Evolutionary conservation across 2,113 vertebrate genomes (phyloP).

Genomic region (Porphyrio hochstetteri): DNA sequence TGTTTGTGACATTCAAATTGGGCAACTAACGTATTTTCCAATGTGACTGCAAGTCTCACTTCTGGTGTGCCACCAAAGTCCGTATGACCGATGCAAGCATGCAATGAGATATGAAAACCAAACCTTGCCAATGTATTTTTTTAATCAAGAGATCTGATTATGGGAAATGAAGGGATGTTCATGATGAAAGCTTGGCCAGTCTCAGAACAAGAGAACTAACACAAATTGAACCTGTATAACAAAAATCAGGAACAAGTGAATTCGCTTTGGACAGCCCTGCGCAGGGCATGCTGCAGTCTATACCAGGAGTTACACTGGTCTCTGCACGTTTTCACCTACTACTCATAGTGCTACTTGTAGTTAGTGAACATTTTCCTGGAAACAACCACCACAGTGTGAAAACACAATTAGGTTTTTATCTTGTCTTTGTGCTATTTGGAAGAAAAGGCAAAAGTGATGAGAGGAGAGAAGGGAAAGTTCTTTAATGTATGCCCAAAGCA

Average conservation of each 20-base stretch:
- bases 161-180: constrained; percentile 14
- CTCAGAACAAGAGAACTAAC: not conserved
- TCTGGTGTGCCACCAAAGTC: not conserved
- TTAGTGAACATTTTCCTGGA: not conserved
- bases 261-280: not conserved
- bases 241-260: not conserved
- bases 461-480: not conserved
- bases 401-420: not conserved
- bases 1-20: constrained; percentile 9
- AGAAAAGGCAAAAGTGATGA: not conserved
- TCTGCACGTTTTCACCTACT: not conserved
- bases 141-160: not conserved
- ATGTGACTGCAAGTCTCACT: not conserved
- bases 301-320: rapidly evolving
- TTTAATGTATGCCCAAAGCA: not conserved
- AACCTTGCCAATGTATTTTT: not conserved
- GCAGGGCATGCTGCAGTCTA: not conserved
- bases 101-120: constrained; percentile 7
- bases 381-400: not conserved
- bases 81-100: not conserved
- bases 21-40: constrained; percentile 42
- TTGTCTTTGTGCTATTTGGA: not conserved
- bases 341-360: not conserved
- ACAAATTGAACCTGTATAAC: not conserved
- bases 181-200: not conserved